Conservation (phyloP, 2,113 vertebrate species). For the Podarcis raffonei region DNA sequence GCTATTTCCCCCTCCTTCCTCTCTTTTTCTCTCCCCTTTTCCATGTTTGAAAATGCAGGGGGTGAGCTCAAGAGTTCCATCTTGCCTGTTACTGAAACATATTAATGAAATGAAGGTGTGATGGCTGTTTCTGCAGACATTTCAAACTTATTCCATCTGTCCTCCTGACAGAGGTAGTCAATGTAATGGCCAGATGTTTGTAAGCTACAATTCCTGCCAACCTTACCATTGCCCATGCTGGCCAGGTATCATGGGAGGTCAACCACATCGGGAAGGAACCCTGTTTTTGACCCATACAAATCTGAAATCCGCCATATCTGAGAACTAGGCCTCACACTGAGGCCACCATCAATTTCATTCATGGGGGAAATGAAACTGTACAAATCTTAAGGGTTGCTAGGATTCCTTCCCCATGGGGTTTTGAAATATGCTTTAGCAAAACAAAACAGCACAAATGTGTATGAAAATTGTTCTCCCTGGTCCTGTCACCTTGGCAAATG, state of each 20-base stretch:
- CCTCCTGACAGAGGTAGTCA: background rate
- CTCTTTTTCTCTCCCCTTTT: background rate
- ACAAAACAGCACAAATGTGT: background rate
- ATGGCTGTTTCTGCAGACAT: constrained; percentile 26
- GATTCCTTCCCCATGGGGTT: background rate
- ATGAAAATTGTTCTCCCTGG: constrained; percentile 18
- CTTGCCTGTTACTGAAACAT: background rate
- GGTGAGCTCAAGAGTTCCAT: background rate
- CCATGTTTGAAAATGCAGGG: background rate
- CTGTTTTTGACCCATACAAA: background rate
- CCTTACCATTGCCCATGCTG: background rate
- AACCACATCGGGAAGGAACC: background rate
- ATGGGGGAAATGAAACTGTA: background rate
- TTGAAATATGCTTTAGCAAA: background rate
- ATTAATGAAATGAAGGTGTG: constrained; percentile 32
- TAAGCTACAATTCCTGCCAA: background rate
- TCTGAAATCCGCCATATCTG: background rate
- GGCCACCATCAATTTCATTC: background rate
- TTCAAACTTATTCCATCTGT: constrained; percentile 11
- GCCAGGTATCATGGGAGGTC: background rate
- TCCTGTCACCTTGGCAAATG: constrained; percentile 15
- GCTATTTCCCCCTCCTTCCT: background rate
- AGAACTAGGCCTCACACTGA: background rate
- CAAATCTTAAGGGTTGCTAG: background rate
- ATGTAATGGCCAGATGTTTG: background rate